Base-by-base conservation (phyloP, 2,888 invertebrate species). In the Colletes collaris region DNA sequence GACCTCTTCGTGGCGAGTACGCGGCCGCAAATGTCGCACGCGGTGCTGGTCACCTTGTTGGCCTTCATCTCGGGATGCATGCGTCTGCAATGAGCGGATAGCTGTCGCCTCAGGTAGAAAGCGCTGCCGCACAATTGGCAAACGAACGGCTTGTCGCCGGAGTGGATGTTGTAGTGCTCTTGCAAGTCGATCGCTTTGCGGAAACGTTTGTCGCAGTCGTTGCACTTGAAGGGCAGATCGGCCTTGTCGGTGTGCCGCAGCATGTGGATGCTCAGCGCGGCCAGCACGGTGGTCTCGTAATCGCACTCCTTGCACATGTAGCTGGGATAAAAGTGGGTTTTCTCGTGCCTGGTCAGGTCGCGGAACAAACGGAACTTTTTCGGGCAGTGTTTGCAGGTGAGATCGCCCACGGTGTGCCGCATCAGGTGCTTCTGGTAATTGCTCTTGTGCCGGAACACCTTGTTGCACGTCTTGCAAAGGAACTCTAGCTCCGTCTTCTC, bases 141-240 rank as follows among this genome's bases (percentile, higher is more conserved):
- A 35, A 87, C 88, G 79, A 91, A 93, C 0, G 93, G 93, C 59
- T 92, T 92, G 13, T 93, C 92, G 0, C 92, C 93, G 16, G 93
- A 92, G 72, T 93, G 93, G 46, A 92, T 89, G 75, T 93, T 93
- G 83, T 92, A 93, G 53, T 93, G 93, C 46, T 93, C 93, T 56
- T 92, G 92, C 0, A 93, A 87, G 62, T 93, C 92, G 55, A 90
- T 86, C 0, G 92, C 91, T 53, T 91, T 92, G 0, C 92, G 87
- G 63, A 93, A 93, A 0, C 90, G 86, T 66, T 92, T 92, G 19
- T 91, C 91, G 83, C 93, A 93, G 60, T 92, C 92, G 82, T 91
- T 90, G 79, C 93, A 93, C 76, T 92, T 88, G 83, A 91, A 92
- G 0, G 92, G 92, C 5, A 91, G 72, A 55, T 92, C 90, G 0